phyloP scores from a whole-genome alignment of 1,140 invertebrate species.

The Aphidius ervi region DNA sequence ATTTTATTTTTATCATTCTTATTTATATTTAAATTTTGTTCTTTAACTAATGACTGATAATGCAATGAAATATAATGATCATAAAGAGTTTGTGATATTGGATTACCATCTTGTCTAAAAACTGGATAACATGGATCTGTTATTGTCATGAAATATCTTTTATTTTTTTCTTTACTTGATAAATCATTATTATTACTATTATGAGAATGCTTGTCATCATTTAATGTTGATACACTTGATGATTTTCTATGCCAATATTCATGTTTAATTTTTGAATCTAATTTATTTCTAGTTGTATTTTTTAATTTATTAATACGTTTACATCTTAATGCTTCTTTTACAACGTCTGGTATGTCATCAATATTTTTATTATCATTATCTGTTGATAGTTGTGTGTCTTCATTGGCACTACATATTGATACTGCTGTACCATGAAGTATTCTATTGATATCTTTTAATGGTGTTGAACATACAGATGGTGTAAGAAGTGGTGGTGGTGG shows the following conservation, averaged over 20 bases:
- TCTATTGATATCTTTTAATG: conserved; percentile 66
- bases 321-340: conserved; percentile 48
- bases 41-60: conserved; percentile 33
- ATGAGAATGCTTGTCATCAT: conserved; percentile 31
- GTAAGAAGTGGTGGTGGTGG: conserved; percentile 42
- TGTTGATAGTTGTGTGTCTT: conserved; percentile 41
- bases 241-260: conserved; percentile 44
- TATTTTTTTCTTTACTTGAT: conserved; percentile 11
- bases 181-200: conserved; percentile 11
- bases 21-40: conserved; percentile 5
- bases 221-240: conserved; percentile 38
- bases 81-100: conserved; percentile 68
- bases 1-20: neutral
- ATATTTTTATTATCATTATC: conserved; percentile 23
- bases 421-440: conserved; percentile 66
- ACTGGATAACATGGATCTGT: conserved; percentile 73
- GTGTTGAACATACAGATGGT: conserved; percentile 69
- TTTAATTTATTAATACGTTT: conserved; percentile 48
- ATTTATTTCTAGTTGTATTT: conserved; percentile 26
- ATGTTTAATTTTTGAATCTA: conserved; percentile 28
- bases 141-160: conserved; percentile 60
- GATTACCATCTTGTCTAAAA: conserved; percentile 67
- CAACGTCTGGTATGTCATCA: conserved; percentile 49
- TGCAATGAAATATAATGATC: conserved; percentile 59
- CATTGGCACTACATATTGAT: conserved; percentile 63